phyloP scores from a whole-genome alignment of 2,888 invertebrate species.

The Pheosia tremula region DNA sequence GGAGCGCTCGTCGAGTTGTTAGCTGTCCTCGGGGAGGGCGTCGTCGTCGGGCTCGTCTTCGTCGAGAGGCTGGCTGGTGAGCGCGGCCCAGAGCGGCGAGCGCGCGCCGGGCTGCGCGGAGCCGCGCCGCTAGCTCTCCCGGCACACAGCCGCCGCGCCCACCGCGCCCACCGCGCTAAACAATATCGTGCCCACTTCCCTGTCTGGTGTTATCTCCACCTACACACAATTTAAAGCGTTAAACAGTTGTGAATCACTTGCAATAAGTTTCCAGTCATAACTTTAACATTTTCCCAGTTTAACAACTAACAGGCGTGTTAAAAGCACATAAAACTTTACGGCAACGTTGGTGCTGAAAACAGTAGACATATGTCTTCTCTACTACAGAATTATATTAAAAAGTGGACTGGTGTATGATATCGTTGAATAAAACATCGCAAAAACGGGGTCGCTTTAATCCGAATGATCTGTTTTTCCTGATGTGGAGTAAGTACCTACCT shows the following conservation, averaged over 20 bases:
- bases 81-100: conserved; percentile 92
- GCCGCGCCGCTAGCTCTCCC: conserved; percentile 85
- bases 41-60: conserved; percentile 63
- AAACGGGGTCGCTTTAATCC: background rate
- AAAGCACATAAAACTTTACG: background rate
- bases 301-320: background rate
- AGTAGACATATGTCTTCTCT: background rate
- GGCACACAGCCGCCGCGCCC: conserved; percentile 56
- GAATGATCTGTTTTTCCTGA: background rate
- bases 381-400: background rate
- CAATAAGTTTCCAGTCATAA: too few relatives aligned
- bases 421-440: background rate
- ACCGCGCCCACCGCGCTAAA: conserved; percentile 72
- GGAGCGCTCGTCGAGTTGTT: conserved; percentile 83
- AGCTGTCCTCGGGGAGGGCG: conserved; percentile 72
- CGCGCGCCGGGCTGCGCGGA: conserved; percentile 77
- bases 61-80: conserved; percentile 87
- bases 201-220: conserved; percentile 81
- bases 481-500: background rate
- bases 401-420: background rate
- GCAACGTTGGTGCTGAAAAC: background rate
- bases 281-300: background rate
- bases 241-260: background rate
- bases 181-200: conserved; percentile 75
- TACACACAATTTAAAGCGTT: conserved; percentile 22